These are phyloP conservation scores for Onychostruthus taczanowskii DNA, from an alignment of 2,113 vertebrate species.

Conservation along the genomic window DNA sequence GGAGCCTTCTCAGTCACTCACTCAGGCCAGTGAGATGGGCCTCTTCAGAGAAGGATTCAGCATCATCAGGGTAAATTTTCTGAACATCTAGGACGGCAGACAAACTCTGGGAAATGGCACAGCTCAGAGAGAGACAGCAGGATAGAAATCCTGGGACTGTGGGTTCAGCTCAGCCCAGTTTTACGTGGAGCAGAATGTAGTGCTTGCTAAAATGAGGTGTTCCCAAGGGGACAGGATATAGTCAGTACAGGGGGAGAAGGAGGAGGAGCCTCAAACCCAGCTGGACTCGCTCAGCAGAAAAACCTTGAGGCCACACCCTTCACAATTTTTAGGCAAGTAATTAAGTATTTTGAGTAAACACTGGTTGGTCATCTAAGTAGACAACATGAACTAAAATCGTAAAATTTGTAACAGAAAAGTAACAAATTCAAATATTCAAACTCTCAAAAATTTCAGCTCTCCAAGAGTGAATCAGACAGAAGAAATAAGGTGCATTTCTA, in stretches of 20 bases:
- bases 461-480: not conserved
- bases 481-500: not conserved
- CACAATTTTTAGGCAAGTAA: not conserved
- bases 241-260: accelerated
- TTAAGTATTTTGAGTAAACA: not conserved
- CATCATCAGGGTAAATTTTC: not conserved
- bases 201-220: not conserved
- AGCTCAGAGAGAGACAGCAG: not conserved
- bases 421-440: not conserved
- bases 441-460: not conserved
- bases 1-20: not conserved
- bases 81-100: not conserved
- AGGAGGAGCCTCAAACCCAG: not conserved
- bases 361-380: not conserved
- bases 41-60: not conserved
- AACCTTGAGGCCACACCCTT: not conserved
- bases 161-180: not conserved
- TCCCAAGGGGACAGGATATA: not conserved
- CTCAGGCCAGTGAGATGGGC: not conserved
- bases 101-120: not conserved
- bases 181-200: not conserved
- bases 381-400: not conserved
- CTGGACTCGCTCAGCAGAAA: not conserved
- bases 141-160: not conserved
- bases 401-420: not conserved